Conservation (phyloP, 2,888 invertebrate species). For the Drosophila borealis region DNA sequence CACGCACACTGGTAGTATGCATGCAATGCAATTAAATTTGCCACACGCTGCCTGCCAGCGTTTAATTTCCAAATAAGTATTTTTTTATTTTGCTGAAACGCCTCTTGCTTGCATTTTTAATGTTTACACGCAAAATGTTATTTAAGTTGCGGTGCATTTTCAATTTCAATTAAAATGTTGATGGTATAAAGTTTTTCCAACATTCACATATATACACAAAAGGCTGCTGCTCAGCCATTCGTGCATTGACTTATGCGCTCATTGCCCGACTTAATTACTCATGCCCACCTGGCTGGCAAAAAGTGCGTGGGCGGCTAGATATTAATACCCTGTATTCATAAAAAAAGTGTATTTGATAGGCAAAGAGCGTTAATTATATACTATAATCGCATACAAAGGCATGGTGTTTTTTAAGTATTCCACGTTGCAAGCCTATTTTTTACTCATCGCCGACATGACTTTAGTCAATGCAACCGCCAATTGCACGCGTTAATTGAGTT, state of each 20-base stretch:
- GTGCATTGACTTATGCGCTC: slow-evolving; percentile 59
- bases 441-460: no score
- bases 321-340: slow-evolving; percentile 28
- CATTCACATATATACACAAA: slow-evolving; percentile 17
- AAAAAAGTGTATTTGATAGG: neutral
- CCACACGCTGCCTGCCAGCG: slow-evolving; percentile 24
- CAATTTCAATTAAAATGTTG: slow-evolving; percentile 75
- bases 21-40: slow-evolving; percentile 63
- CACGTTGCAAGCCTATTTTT: no score
- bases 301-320: slow-evolving; percentile 42
- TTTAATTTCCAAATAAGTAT: slow-evolving; percentile 59
- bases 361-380: no score
- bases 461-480: no score
- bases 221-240: slow-evolving; percentile 44
- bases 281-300: slow-evolving; percentile 61
- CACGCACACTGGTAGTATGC: slow-evolving; percentile 14
- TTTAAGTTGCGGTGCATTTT: slow-evolving; percentile 74
- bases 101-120: slow-evolving; percentile 44
- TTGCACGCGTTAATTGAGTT: slow-evolving; percentile 62
- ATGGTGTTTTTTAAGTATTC: no score
- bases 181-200: slow-evolving; percentile 50
- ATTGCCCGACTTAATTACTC: slow-evolving; percentile 71
- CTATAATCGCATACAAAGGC: no score
- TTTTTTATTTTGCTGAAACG: slow-evolving; percentile 44
- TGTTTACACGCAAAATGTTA: slow-evolving; percentile 69